These are phyloP conservation scores for Somateria mollissima DNA, from an alignment of 2,797 vertebrate species.

Conservation along the genomic window DNA sequence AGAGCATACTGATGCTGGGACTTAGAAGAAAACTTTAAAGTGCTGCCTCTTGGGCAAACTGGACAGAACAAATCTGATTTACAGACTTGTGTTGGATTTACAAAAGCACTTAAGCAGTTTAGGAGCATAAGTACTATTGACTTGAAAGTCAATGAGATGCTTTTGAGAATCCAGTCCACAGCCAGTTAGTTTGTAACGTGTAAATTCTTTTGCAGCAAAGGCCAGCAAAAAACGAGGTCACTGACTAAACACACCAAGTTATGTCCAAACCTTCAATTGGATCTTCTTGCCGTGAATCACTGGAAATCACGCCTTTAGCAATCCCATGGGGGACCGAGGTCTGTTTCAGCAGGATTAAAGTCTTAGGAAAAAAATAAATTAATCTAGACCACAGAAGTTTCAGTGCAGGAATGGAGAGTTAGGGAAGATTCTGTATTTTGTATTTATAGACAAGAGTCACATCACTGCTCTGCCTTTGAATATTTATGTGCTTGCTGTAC, in stretches of 20 bases:
- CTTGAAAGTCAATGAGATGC: neutral
- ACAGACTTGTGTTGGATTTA: slow-evolving; percentile 15
- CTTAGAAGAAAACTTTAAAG: slow-evolving; percentile 8
- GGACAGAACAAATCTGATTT: slow-evolving; percentile 57
- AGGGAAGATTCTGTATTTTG: neutral
- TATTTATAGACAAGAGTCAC: neutral
- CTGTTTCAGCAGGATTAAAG: neutral
- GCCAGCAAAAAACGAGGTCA: neutral
- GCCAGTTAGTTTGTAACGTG: neutral
- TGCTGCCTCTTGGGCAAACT: slow-evolving; percentile 3
- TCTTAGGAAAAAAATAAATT: neutral
- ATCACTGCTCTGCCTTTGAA: neutral
- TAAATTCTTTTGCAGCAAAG: neutral
- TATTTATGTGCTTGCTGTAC: neutral
- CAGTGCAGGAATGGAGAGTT: neutral
- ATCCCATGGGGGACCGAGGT: neutral
- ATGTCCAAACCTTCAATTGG: neutral
- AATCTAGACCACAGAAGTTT: neutral
- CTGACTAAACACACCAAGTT: neutral
- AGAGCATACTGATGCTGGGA: neutral
- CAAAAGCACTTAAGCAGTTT: neutral
- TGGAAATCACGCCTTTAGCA: neutral
- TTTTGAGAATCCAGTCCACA: neutral
- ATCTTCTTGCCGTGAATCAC: neutral
- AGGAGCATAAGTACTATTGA: neutral